Percentiles rank a stretch among this genome's conserved stretches.
phyloP scores from a whole-genome alignment of 2,797 vertebrate species.

The Dendrocincla fuliginosa region DNA sequence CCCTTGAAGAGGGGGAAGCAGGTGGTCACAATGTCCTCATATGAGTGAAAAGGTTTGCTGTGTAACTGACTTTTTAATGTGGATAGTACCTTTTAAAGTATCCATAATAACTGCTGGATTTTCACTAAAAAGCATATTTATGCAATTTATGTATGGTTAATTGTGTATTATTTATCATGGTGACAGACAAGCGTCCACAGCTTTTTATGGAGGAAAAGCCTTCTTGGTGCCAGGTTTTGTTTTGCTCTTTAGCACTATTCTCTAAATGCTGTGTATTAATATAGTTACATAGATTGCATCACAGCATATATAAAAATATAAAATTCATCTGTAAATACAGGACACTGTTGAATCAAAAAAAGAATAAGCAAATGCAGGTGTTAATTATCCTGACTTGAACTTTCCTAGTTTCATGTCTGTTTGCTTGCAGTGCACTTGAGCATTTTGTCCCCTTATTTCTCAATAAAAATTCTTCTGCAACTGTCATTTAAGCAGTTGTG shows the following conservation, averaged over 20 bases:
- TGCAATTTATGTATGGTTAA: constrained; percentile 33
- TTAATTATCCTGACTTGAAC: background rate
- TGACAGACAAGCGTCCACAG: constrained; percentile 18
- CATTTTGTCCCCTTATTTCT: background rate
- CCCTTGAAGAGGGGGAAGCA: constrained; percentile 69
- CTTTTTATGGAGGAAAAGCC: constrained; percentile 25
- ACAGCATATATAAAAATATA: background rate
- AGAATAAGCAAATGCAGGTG: background rate
- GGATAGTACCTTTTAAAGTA: constrained; percentile 73
- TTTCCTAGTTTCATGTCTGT: accelerated
- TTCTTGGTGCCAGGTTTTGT: constrained; percentile 82
- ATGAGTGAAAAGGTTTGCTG: constrained; percentile 75
- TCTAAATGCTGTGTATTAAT: background rate
- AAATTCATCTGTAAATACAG: background rate
- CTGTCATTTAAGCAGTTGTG: background rate
- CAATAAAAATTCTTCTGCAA: background rate
- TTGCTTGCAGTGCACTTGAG: background rate
- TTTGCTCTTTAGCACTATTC: constrained; percentile 30
- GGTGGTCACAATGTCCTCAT: constrained; percentile 73
- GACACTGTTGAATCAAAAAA: background rate
- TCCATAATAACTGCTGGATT: constrained; percentile 71
- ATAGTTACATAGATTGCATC: background rate
- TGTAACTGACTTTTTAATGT: constrained; percentile 76
- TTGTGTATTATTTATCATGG: constrained; percentile 36
- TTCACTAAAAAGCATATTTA: constrained; percentile 59